phyloP scores from a whole-genome alignment of 2,888 invertebrate species.

The Ametastegia equiseti region DNA sequence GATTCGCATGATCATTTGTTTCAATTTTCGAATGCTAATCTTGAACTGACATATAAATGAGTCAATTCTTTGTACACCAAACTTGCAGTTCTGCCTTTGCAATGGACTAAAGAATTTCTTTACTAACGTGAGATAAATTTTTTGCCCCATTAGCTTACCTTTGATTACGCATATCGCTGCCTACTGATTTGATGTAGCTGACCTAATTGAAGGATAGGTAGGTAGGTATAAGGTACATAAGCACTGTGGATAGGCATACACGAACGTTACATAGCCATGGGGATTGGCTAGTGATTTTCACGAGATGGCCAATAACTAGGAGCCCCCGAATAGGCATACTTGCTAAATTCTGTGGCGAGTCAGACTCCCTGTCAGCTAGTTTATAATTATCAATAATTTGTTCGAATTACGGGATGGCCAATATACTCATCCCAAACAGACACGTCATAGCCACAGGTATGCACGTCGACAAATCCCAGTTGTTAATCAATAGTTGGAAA shows the following conservation, averaged over 20 bases:
- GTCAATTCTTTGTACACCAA: too few species aligned
- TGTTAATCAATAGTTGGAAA: too few species aligned
- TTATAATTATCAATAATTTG: not conserved
- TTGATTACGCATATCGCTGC: not conserved
- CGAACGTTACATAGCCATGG: not conserved
- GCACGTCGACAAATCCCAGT: too few species aligned
- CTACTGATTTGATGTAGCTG: not conserved
- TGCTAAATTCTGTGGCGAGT: not conserved
- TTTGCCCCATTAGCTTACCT: not conserved
- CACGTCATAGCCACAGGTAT: too few species aligned
- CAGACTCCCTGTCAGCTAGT: conserved; percentile 5
- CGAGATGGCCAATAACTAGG: conserved; percentile 5
- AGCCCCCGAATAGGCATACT: not conserved
- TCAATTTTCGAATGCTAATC: too few species aligned
- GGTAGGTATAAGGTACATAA: conserved; percentile 1
- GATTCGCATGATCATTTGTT: too few species aligned
- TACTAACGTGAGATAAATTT: too few species aligned
- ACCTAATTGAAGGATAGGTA: conserved; percentile 22
- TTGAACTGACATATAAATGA: too few species aligned
- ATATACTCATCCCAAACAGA: not conserved
- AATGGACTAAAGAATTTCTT: too few species aligned
- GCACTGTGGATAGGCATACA: not conserved
- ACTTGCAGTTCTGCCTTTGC: too few species aligned
- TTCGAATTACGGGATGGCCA: not conserved
- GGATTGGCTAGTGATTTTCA: conserved; percentile 4